These are phyloP conservation scores for Trachemys scripta DNA, from an alignment of 2,113 vertebrate genomes.

Conservation along the genomic window DNA sequence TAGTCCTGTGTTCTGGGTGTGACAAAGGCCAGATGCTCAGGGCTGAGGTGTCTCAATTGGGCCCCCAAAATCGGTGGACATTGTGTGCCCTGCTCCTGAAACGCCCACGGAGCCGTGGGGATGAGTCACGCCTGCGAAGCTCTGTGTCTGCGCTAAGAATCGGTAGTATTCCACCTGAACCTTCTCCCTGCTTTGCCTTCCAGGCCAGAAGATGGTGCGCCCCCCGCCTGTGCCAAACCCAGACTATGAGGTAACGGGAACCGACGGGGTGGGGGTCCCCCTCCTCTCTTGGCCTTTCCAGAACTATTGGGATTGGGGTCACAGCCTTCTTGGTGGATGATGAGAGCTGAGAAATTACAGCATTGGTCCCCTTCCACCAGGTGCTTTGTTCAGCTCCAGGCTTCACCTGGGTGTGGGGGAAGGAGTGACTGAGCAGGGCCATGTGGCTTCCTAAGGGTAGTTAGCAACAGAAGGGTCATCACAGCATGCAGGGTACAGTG, in stretches of 20 bases:
- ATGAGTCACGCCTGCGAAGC: neutral
- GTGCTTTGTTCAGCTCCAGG: neutral
- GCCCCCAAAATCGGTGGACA: neutral
- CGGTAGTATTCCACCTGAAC: neutral
- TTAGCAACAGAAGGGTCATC: too few species aligned
- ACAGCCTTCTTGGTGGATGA: neutral
- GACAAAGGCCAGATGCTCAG: neutral
- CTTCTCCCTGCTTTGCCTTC: rapidly evolving
- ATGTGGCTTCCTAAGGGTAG: neutral
- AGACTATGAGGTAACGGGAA: conserved; percentile 82
- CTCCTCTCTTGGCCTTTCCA: neutral
- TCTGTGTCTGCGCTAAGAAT: neutral
- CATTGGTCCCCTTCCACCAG: neutral
- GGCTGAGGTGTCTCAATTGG: neutral
- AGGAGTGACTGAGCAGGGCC: neutral
- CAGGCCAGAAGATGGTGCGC: conserved; percentile 78
- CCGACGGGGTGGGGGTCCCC: neutral
- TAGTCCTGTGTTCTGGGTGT: neutral
- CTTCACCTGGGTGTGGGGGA: rapidly evolving
- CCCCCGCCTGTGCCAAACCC: conserved; percentile 85
- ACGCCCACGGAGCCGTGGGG: neutral
- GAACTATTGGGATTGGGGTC: too few species aligned
- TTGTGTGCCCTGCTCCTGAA: neutral
- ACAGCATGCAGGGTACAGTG: neutral
- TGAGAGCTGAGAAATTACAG: neutral